phyloP scores from a whole-genome alignment of 2,888 invertebrate species.

The Pachycephus smyrnensis region DNA sequence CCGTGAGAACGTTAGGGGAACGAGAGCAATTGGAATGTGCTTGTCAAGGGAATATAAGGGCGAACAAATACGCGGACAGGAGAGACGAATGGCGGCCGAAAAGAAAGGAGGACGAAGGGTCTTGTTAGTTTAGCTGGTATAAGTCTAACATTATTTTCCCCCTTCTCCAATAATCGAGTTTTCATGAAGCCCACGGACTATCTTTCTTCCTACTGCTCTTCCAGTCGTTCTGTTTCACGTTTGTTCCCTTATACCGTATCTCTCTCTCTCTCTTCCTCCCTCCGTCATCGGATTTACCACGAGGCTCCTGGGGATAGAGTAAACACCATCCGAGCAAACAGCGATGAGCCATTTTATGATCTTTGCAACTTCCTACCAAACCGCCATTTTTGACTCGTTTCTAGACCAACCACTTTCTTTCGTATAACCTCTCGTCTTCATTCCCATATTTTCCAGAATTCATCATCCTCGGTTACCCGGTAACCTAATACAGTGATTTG shows the following conservation, averaged over 20 bases:
- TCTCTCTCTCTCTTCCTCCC: not conserved
- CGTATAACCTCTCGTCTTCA: too few species aligned
- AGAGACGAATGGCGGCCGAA: constrained; percentile 11
- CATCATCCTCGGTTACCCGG: too few species aligned
- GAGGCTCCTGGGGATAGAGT: constrained; percentile 23
- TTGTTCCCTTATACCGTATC: too few species aligned
- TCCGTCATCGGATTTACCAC: constrained; percentile 20
- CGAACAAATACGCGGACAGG: constrained; percentile 12
- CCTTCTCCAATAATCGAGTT: constrained; percentile 28
- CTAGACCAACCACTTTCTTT: too few species aligned
- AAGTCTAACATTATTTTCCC: constrained; percentile 21
- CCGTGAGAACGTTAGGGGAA: not conserved
- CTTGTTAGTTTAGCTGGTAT: constrained; percentile 20
- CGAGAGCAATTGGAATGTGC: constrained; percentile 17
- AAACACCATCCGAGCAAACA: constrained; percentile 32
- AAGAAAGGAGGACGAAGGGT: constrained; percentile 8
- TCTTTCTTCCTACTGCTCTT: not conserved
- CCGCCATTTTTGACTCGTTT: too few species aligned
- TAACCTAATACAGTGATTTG: too few species aligned
- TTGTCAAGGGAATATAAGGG: constrained; percentile 18
- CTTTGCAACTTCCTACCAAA: constrained; percentile 14
- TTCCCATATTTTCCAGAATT: too few species aligned
- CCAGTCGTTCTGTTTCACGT: too few species aligned
- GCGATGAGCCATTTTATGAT: constrained; percentile 34
- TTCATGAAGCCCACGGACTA: constrained; percentile 25